These are phyloP conservation scores for Eutrigla gurnardus DNA, from an alignment of 2,797 vertebrate genomes.

Conservation along the genomic window DNA sequence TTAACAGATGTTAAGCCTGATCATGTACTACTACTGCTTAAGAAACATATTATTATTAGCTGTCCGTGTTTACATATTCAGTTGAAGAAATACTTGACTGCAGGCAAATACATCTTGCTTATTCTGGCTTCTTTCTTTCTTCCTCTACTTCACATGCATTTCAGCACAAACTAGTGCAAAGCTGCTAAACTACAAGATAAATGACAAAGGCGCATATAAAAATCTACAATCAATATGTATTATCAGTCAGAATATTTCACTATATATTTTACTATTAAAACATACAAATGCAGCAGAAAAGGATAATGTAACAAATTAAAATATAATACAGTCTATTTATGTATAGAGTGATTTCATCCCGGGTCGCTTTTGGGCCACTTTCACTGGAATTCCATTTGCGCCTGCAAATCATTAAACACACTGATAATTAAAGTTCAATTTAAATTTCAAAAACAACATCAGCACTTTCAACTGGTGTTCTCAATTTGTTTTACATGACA, in stretches of 20 bases:
- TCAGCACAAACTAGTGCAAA: neutral
- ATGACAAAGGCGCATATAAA: accelerated
- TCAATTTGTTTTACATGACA: neutral
- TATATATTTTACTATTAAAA: neutral
- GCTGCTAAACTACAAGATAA: neutral
- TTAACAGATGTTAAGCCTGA: neutral
- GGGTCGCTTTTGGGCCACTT: neutral
- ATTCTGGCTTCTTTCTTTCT: neutral
- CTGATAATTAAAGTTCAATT: neutral
- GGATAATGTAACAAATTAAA: neutral
- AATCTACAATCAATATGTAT: neutral
- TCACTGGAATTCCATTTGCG: neutral
- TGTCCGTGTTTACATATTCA: neutral
- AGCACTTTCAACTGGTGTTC: neutral
- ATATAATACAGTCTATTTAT: neutral
- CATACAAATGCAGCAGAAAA: neutral
- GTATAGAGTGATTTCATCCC: neutral
- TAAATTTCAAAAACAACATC: neutral
- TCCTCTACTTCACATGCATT: neutral
- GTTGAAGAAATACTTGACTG: neutral
- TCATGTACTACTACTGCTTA: neutral
- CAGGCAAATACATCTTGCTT: neutral
- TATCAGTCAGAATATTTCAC: neutral
- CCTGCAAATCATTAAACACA: neutral
- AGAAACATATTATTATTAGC: neutral